phyloP scores from a whole-genome alignment of 37 sponge, comb jelly and placozoan genomes.

The Halisarca cf. caerulea region DNA sequence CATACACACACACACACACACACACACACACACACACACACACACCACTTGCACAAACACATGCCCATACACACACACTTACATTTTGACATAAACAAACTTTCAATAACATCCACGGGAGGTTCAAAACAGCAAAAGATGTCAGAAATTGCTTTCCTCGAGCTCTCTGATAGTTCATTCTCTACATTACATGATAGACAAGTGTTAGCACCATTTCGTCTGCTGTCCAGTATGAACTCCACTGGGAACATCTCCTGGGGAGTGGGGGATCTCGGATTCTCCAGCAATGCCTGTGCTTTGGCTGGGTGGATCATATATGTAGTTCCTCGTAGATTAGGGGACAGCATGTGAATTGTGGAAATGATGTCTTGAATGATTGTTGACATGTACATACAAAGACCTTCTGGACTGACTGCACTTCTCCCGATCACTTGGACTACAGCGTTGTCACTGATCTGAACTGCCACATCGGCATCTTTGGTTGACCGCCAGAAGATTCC shows the following conservation, averaged over 20 bases:
- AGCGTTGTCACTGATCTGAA: slow-evolving; percentile 15
- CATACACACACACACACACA: too few species aligned
- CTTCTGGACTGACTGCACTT: not conserved
- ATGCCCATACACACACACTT: too few species aligned
- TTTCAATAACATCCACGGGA: too few species aligned
- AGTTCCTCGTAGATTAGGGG: not conserved
- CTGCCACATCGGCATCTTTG: not conserved
- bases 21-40: too few species aligned
- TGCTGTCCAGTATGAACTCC: not conserved
- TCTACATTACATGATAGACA: too few species aligned
- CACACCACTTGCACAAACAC: too few species aligned
- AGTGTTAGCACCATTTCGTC: too few species aligned
- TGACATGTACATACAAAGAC: not conserved
- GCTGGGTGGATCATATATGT: not conserved
- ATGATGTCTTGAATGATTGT: not conserved
- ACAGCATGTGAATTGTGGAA: not conserved
- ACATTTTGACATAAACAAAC: too few species aligned
- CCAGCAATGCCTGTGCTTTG: not conserved
- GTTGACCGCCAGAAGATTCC: slow-evolving; percentile 11
- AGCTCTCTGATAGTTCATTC: too few species aligned
- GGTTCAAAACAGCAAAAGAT: too few species aligned
- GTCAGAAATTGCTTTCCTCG: too few species aligned
- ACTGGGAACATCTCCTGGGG: slow-evolving; percentile 7
- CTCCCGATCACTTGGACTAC: not conserved
- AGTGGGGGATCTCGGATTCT: not conserved